Evolutionary conservation across 2,113 vertebrate species (phyloP), one percentile per base, ranked within the genome.

Genomic region (Megaceryle maxima): DNA sequence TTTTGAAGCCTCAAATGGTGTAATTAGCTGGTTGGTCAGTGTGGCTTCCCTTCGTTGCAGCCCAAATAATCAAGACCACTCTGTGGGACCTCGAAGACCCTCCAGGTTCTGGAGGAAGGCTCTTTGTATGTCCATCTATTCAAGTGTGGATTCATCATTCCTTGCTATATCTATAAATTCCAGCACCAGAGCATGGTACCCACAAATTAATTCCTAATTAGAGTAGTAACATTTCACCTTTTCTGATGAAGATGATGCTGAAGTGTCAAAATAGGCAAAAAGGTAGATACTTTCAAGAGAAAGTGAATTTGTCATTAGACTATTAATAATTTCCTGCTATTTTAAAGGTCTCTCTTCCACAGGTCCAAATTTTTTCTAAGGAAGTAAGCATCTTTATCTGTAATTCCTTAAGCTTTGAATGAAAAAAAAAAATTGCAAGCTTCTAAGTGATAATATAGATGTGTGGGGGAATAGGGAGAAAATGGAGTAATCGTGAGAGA

Each of bases 1-100:
- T 86, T 97, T 92, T 92, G 94, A 94, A 92, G 39, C 39, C 76
- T 66, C 8, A 73, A 77, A 70, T 28, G 46, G 22, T 72, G 67
- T 90, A 25, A 60, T 80, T 76, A 73, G 21, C 44, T 78, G 43
- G 16, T 26, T 64, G 33, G 43, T 39, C 11, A 46, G 9, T 18
- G 17, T 84, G 69, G 9, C 28, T 84, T 88, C 35, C 22, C 31
- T 50, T 79, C 25, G 10, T 43, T 73, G 28, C 59, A 91, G 57
- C 19, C 90, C 66, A 79, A 88, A 55, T 79, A 16, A 83, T 43
- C 29, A 72, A 76, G 69, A 43, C 50, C 26, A 44, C 9, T 24
- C 10, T 50, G 13, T 41, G 22, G 67, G 57, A 62, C 28, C 19
- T 48, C 9, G 28, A n/a, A 62, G 25, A 55, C 43, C 37, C 41